Percentiles rank a stretch among this genome's conserved stretches.
These are phyloP conservation scores for Megaceryle torquata DNA, from an alignment of 2,113 vertebrate species.

Conservation along the genomic window DNA sequence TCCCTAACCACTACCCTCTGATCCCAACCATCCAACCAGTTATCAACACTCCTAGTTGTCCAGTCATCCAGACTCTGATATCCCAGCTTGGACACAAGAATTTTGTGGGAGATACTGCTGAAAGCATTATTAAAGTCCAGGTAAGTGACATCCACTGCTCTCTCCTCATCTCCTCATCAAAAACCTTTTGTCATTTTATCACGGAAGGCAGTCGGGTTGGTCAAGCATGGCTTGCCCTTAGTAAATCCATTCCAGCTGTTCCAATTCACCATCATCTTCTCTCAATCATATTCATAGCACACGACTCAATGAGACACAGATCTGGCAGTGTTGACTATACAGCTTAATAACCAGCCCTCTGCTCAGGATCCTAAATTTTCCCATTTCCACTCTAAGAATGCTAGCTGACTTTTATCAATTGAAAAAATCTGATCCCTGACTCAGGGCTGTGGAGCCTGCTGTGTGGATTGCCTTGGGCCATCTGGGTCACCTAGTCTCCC, in stretches of 20 bases:
- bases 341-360: neutral
- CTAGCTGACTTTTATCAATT: neutral
- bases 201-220: neutral
- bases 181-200: neutral
- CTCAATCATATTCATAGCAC: neutral
- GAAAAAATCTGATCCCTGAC: neutral
- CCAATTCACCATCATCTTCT: neutral
- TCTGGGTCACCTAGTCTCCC: neutral
- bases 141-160: neutral
- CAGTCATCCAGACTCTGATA: neutral
- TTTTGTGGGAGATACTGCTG: neutral
- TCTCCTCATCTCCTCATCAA: neutral
- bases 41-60: neutral
- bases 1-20: neutral
- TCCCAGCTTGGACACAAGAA: neutral
- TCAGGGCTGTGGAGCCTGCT: neutral
- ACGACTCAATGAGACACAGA: neutral
- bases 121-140: neutral
- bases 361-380: neutral
- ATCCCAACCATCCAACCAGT: neutral
- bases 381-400: neutral
- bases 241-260: neutral
- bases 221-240: neutral
- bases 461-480: neutral
- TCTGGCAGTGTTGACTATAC: neutral